Evolutionary conservation across 1,140 invertebrate species (phyloP), one percentile per base, ranked within the genome.

Genomic region (Bombus polaris): DNA sequence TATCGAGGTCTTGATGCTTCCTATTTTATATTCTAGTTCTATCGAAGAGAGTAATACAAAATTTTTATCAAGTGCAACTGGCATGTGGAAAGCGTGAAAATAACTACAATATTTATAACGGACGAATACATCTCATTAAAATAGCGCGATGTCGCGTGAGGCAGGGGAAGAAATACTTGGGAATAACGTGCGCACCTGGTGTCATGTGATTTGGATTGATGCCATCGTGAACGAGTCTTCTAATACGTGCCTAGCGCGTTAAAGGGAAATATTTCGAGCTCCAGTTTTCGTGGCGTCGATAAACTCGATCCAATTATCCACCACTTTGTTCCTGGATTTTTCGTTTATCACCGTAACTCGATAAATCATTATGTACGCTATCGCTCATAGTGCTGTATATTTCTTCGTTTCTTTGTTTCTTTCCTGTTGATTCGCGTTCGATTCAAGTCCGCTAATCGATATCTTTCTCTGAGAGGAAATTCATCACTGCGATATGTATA

Each of bases 181-280:
- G 82, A 86, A 87, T 78, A 88, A 53, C 66, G 22, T 59, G 76
- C 66, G 87, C 83, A 85, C 87, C 82, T 90, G 82, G 44, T 70
- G 75, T 93, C 92, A 92, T 93, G 91, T 92, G 90, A 93, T 92
- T 93, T 93, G 92, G 92, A 93, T 68, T 79, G 75, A 79, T 92
- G 92, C 93, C 92, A 93, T 91, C 87, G 91, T 82, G 90, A 91
- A 87, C 89, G 89, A 87, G 68, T 70, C 39, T 71, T 65, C n/a
- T 65, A 18, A 77, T 37, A 6, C 53, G 32, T 83, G 85, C 86
- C 89, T 87, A 62, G 9, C 83, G 71, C 86, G 74, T 83, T 78
- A 84, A 88, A 83, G 85, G 80, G 81, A 88, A 88, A 71, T 62
- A 53, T 79, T 37, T 72, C 77, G 68, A 65, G 57, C 53, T 68